Conservation (phyloP, 2,888 invertebrate genomes). For the Acleris cristana region DNA sequence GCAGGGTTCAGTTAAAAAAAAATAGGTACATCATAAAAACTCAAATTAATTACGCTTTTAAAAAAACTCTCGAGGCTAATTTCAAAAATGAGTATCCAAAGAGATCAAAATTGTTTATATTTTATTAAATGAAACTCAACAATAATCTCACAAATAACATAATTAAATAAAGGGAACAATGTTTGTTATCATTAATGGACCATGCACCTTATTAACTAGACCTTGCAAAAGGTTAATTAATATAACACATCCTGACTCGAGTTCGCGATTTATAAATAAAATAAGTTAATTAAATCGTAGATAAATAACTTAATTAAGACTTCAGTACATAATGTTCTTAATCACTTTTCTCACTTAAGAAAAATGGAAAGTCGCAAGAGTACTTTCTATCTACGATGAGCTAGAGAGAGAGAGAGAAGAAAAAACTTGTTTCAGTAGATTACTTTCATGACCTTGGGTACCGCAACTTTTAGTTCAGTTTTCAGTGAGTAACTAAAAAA, state of each 20-base stretch:
- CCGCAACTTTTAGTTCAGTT: too few relatives aligned
- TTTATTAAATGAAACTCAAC: conserved; percentile 82
- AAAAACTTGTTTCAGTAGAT: conserved; percentile 21
- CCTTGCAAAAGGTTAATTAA: conserved; percentile 41
- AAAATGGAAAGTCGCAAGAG: conserved; percentile 66
- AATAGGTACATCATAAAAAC: too few relatives aligned
- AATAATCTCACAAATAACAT: conserved; percentile 74
- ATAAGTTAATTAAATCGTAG: conserved; percentile 24
- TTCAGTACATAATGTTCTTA: conserved; percentile 60
- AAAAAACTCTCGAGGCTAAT: too few relatives aligned
- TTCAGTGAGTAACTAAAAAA: too few relatives aligned
- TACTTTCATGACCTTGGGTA: conserved; percentile 13
- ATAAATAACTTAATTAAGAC: conserved; percentile 30
- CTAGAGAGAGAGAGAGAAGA: conserved; percentile 2
- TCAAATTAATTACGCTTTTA: too few relatives aligned
- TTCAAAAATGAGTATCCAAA: conserved; percentile 38
- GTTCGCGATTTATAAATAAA: conserved; percentile 27
- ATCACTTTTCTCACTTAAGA: conserved; percentile 57
- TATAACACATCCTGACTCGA: conserved; percentile 34
- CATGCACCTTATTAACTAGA: conserved; percentile 56
- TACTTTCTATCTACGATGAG: conserved; percentile 45
- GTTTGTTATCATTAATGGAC: conserved; percentile 58
- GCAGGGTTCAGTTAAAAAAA: too few relatives aligned
- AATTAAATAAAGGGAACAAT: conserved; percentile 54
- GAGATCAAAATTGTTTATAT: conserved; percentile 53